Evolutionary conservation across 1,140 invertebrate genomes (phyloP).

Genomic region (Hyphantria cunea): DNA sequence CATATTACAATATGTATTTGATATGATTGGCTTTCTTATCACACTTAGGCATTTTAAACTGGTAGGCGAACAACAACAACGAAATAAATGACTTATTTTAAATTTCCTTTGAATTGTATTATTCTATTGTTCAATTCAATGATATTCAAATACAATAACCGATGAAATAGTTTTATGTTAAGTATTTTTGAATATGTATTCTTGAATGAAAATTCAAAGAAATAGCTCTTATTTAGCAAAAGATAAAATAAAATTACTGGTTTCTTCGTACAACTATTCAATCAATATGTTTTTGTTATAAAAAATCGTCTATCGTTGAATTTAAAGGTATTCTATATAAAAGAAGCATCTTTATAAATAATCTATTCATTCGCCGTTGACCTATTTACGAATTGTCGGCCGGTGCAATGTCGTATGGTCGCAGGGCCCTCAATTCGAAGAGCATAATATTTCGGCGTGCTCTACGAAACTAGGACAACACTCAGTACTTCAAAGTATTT

Average conservation of each 20-base stretch:
- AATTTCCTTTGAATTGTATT: too few species aligned
- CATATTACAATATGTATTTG: too few species aligned
- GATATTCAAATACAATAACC: too few species aligned
- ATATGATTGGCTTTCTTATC: too few species aligned
- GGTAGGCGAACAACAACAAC: too few species aligned
- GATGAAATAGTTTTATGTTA: too few species aligned
- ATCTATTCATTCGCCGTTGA: conserved; percentile 36
- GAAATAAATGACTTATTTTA: too few species aligned
- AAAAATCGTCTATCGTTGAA: conserved; percentile 10
- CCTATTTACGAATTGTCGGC: conserved; percentile 29
- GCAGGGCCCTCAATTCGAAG: conserved; percentile 30
- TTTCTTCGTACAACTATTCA: conserved; percentile 13
- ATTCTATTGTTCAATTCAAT: too few species aligned
- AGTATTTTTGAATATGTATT: neutral
- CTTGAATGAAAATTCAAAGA: neutral
- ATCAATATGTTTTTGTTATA: conserved; percentile 22
- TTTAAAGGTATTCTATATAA: conserved; percentile 26
- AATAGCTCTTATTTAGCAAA: neutral
- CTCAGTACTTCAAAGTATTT: too few species aligned
- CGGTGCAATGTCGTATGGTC: conserved; percentile 34
- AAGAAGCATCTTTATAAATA: conserved; percentile 34
- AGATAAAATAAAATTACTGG: conserved; percentile 4
- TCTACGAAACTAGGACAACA: conserved; percentile 12
- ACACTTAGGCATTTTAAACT: too few species aligned
- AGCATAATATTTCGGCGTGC: conserved; percentile 28